Conservation (phyloP, 2,797 vertebrate genomes). For the Pangasius djambal region DNA sequence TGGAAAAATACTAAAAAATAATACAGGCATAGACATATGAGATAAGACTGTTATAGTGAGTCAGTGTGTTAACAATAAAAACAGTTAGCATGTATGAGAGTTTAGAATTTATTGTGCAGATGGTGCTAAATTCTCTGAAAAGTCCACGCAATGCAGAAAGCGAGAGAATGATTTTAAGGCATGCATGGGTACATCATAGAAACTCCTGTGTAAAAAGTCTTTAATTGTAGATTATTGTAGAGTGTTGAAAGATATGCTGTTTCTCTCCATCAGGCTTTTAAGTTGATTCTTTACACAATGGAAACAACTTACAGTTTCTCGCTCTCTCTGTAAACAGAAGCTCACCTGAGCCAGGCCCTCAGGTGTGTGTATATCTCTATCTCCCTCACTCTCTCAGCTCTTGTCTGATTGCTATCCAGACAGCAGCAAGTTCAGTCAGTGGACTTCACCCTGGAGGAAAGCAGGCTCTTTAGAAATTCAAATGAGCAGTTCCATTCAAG, state of each 20-base stretch:
- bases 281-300: background rate
- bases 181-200: background rate
- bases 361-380: conserved; percentile 47
- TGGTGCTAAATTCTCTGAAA: background rate
- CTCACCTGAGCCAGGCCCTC: conserved; percentile 51
- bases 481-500: conserved; percentile 69
- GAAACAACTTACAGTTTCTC: background rate
- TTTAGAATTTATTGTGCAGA: background rate
- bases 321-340: conserved; percentile 10
- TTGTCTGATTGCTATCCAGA: conserved; percentile 79
- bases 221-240: background rate
- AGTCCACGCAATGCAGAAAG: background rate
- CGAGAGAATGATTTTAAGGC: background rate
- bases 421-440: conserved; percentile 76
- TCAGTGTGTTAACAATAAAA: background rate
- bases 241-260: background rate
- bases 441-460: conserved; percentile 71
- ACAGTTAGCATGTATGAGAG: background rate
- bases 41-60: conserved; percentile 3
- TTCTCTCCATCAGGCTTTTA: background rate
- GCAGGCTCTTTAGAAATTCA: conserved; percentile 76
- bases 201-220: background rate
- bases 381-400: conserved; percentile 54
- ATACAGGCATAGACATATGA: background rate
- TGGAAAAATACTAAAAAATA: background rate